phyloP scores from a whole-genome alignment of 2,113 vertebrate genomes.

The Ciconia stormi region DNA sequence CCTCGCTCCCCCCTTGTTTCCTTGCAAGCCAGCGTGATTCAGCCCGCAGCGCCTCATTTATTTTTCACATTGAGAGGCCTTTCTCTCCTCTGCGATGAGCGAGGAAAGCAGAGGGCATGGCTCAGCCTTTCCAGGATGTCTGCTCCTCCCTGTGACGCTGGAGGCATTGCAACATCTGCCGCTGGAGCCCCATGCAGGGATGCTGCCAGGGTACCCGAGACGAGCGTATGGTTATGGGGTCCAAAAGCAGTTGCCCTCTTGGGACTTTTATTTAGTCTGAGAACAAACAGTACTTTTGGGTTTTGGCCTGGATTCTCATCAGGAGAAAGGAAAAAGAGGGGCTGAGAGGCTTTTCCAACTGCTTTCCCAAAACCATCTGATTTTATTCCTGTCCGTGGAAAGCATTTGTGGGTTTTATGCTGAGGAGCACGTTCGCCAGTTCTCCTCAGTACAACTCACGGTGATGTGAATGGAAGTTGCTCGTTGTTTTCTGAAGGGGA shows the following conservation, averaged over 20 bases:
- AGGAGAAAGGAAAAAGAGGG: background rate
- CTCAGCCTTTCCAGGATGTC: background rate
- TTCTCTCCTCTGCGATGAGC: background rate
- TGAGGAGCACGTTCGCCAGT: background rate
- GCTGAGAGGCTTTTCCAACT: background rate
- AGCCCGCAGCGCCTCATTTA: background rate
- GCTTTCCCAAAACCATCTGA: background rate
- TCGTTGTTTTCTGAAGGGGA: background rate
- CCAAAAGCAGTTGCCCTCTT: background rate
- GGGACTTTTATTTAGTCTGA: background rate
- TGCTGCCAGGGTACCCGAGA: background rate
- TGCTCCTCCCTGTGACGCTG: accelerated
- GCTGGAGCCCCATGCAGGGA: accelerated
- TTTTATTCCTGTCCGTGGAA: background rate
- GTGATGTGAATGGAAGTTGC: background rate
- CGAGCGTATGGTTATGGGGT: background rate
- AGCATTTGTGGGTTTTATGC: background rate
- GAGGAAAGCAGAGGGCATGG: background rate
- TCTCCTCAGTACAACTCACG: background rate
- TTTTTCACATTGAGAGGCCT: background rate
- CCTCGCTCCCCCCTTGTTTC: background rate
- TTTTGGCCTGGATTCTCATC: background rate
- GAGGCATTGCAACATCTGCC: background rate
- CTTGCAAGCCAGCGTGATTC: background rate
- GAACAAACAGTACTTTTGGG: constrained; percentile 1